A percentile compares a stretch with the other conserved stretches of the same genome.
These are phyloP conservation scores for Thalassoma bifasciatum DNA, from an alignment of 2,113 vertebrate species.

Conservation along the genomic window DNA sequence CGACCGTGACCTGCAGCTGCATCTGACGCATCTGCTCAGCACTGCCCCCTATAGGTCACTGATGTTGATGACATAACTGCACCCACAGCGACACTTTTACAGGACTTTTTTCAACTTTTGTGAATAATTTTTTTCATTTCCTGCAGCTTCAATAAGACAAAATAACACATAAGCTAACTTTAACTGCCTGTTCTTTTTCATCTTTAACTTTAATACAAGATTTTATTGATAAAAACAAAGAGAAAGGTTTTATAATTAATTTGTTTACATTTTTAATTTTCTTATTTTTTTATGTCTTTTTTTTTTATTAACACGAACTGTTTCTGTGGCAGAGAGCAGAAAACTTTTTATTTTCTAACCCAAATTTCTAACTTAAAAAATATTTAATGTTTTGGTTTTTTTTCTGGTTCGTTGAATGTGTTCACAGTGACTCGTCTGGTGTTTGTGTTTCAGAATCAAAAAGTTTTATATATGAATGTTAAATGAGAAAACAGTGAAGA, in stretches of 20 bases:
- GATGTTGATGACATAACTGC: not conserved
- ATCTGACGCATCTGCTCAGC: constrained; percentile 63
- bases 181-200: constrained; percentile 3
- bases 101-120: constrained; percentile 6
- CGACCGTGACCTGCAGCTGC: constrained; percentile 65
- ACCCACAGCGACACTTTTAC: not conserved
- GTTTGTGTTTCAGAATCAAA: too few relatives aligned
- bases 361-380: too few relatives aligned
- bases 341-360: not conserved
- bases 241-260: not conserved
- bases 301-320: not conserved
- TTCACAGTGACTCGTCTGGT: not conserved
- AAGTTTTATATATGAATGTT: too few relatives aligned
- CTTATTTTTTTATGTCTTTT: constrained; percentile 12
- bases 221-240: not conserved
- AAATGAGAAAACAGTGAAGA: not conserved
- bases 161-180: not conserved
- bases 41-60: not conserved
- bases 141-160: constrained; percentile 2
- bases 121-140: not conserved
- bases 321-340: not conserved
- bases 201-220: not conserved
- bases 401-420: too few relatives aligned
- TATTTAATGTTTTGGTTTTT: too few relatives aligned
- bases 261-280: constrained; percentile 41